Conservation (phyloP, 2,888 invertebrate genomes). For the Sminthurides aquaticus region DNA sequence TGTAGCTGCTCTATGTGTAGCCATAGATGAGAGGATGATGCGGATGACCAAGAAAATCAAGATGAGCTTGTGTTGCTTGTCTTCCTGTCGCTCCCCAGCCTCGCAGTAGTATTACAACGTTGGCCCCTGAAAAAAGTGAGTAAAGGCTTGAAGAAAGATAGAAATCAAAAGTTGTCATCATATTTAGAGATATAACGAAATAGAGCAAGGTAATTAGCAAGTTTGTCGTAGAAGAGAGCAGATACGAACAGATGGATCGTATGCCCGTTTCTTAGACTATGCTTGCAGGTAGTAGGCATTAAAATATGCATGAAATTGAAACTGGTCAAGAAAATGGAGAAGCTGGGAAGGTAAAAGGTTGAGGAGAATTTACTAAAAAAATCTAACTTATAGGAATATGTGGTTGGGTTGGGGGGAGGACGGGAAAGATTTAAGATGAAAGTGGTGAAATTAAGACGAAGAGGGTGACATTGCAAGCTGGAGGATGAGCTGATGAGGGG, state of each 20-base stretch:
- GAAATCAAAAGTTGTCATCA: slow-evolving; percentile 12
- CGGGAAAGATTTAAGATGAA: no score
- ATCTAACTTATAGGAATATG: no score
- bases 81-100: no score
- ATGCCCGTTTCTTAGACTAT: no score
- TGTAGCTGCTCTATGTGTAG: background rate
- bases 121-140: background rate
- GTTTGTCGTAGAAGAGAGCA: background rate
- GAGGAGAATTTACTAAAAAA: no score
- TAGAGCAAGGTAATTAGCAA: slow-evolving; percentile 35
- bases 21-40: background rate
- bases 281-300: no score
- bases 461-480: background rate
- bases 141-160: background rate
- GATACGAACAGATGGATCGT: no score
- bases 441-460: slow-evolving; percentile 10
- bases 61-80: slow-evolving; percentile 1
- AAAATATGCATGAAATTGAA: no score
- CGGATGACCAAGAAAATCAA: background rate
- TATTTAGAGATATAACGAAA: slow-evolving; percentile 21
- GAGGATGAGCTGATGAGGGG: background rate
- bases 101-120: no score
- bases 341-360: no score
- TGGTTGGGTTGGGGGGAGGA: no score
- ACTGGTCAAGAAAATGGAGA: no score